Conservation (phyloP, 2,888 invertebrate species). For the Nephrocerus scutellatus region DNA sequence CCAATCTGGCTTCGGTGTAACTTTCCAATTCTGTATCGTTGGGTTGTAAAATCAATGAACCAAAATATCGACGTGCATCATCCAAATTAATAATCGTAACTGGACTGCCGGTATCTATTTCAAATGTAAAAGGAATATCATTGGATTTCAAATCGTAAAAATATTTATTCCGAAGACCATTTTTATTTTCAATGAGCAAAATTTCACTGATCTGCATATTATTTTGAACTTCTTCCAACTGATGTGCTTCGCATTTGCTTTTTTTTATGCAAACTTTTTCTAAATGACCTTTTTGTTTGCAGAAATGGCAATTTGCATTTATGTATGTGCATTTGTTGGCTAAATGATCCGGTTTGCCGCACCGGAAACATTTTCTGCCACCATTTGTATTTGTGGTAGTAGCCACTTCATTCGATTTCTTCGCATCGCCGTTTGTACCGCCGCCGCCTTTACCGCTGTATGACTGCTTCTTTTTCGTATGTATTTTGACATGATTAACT, state of each 20-base stretch:
- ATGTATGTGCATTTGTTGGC: slow-evolving; percentile 10
- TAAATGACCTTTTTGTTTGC: slow-evolving; percentile 12
- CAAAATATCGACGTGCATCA: slow-evolving; percentile 8
- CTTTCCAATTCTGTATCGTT: slow-evolving; percentile 11
- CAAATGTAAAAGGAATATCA: slow-evolving; percentile 16
- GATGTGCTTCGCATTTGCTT: slow-evolving; percentile 1
- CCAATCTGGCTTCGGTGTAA: slow-evolving; percentile 8
- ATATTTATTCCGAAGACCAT: too few relatives aligned
- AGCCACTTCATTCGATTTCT: too few relatives aligned
- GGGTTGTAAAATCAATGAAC: slow-evolving; percentile 7
- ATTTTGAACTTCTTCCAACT: too few relatives aligned
- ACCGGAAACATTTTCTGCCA: slow-evolving; percentile 15
- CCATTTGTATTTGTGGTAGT: neutral
- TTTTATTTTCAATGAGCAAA: too few relatives aligned
- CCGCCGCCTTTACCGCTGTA: too few relatives aligned
- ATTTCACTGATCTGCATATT: too few relatives aligned
- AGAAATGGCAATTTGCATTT: slow-evolving; percentile 11
- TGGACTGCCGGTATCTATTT: slow-evolving; percentile 14
- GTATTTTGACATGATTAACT: too few relatives aligned
- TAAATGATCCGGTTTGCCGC: slow-evolving; percentile 10
- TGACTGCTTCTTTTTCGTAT: too few relatives aligned
- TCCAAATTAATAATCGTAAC: slow-evolving; percentile 11
- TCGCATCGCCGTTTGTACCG: too few relatives aligned
- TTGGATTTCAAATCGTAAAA: too few relatives aligned
- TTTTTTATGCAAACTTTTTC: slow-evolving; percentile 8